Percentiles rank a stretch among this genome's conserved stretches.
phyloP scores from a whole-genome alignment of 2,113 vertebrate genomes.

The Tragelaphus scriptus region DNA sequence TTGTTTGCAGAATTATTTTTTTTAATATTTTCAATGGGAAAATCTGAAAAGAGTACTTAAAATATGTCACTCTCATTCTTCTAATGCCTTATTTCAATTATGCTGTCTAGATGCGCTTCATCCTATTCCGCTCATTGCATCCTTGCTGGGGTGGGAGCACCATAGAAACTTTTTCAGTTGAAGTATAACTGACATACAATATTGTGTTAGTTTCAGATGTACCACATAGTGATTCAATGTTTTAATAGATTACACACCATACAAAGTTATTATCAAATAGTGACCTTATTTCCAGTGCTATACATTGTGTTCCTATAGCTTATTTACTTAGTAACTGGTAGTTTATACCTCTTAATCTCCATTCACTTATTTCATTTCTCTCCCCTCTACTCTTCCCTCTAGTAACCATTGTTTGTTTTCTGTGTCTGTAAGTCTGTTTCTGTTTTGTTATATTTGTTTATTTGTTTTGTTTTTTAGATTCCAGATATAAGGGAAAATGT shows the following conservation, averaged over 20 bases:
- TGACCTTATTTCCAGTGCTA: not conserved
- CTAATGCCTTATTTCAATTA: not conserved
- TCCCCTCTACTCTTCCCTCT: not conserved
- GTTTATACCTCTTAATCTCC: not conserved
- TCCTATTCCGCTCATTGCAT: no score
- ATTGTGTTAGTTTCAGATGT: not conserved
- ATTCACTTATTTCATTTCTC: not conserved
- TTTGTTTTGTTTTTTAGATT: not conserved
- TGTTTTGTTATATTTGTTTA: no score
- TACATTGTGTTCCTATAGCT: not conserved
- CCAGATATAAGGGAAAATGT: not conserved
- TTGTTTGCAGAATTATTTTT: not conserved
- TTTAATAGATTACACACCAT: not conserved
- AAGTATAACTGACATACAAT: not conserved
- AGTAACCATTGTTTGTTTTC: not conserved
- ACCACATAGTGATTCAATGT: not conserved
- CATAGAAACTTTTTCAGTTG: not conserved
- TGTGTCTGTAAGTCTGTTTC: not conserved
- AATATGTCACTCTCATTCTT: not conserved
- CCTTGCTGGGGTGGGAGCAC: not conserved
- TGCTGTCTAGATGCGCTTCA: fast-evolving
- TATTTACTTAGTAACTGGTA: not conserved
- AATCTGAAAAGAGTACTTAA: not conserved
- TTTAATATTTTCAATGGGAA: not conserved
- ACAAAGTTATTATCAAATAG: not conserved